These are phyloP conservation scores for Eolophus roseicapilla DNA, from an alignment of 2,113 vertebrate species.

Conservation along the genomic window DNA sequence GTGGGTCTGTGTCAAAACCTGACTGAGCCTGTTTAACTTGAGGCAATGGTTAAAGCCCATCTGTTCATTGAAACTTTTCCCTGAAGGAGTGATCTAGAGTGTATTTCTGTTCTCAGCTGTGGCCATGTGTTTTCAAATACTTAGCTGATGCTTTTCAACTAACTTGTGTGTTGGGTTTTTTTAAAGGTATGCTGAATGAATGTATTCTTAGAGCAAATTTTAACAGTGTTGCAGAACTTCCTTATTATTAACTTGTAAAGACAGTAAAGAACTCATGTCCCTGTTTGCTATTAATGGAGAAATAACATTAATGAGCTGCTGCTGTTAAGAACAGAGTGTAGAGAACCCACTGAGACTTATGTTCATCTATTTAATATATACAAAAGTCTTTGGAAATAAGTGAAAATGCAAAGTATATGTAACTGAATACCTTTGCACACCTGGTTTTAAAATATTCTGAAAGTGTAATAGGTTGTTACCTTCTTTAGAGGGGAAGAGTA, in stretches of 20 bases:
- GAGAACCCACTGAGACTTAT: not conserved
- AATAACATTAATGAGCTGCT: not conserved
- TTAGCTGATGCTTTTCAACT: conserved; percentile 19
- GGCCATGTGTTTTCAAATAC: conserved; percentile 28
- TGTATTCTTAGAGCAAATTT: not conserved
- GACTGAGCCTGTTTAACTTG: conserved; percentile 56
- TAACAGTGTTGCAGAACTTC: not conserved
- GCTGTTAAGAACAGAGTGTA: not conserved
- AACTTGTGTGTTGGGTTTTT: not conserved
- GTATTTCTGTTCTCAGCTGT: conserved; percentile 49
- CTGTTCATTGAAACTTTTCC: conserved; percentile 59
- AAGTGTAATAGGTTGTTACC: not conserved
- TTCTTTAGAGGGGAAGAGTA: not conserved
- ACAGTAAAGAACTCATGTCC: not conserved
- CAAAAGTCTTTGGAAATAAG: not conserved
- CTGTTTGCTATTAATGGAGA: not conserved
- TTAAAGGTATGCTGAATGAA: not conserved
- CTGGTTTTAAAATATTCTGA: not conserved
- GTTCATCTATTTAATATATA: not conserved
- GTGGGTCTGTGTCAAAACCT: conserved; percentile 63
- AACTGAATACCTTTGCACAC: not conserved
- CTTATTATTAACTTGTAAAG: not conserved
- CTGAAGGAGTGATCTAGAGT: conserved; percentile 27
- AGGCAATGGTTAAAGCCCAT: conserved; percentile 67
- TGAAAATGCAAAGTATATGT: not conserved